Conservation (phyloP, 1,140 invertebrate genomes). For the Pseudomyrmex concolor region DNA sequence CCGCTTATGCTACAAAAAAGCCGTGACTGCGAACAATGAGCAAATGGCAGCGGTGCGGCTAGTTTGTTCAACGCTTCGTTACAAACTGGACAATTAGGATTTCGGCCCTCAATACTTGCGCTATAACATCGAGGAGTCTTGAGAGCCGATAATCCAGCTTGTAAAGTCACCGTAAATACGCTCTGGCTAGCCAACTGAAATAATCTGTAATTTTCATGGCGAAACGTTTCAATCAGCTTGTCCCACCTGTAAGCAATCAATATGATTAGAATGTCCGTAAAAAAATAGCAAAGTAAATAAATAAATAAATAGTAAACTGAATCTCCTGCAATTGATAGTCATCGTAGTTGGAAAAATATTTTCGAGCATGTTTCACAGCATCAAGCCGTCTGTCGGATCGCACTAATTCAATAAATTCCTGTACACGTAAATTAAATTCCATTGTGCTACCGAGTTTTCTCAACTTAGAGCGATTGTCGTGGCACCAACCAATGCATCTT, state of each 20-base stretch:
- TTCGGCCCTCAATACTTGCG: slow-evolving; percentile 87
- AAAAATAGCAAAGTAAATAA: not conserved
- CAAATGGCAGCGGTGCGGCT: slow-evolving; percentile 94
- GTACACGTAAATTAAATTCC: slow-evolving; percentile 96
- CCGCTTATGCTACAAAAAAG: slow-evolving; percentile 97
- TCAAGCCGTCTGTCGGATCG: slow-evolving; percentile 93
- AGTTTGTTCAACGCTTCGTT: slow-evolving; percentile 94
- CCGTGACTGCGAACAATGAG: slow-evolving; percentile 97
- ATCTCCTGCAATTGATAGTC: slow-evolving; percentile 95
- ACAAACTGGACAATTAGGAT: slow-evolving; percentile 97
- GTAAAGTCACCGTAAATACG: slow-evolving; percentile 95
- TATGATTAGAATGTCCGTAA: not conserved
- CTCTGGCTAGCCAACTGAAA: slow-evolving; percentile 96
- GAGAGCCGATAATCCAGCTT: slow-evolving; percentile 96
- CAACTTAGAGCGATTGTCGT: slow-evolving; percentile 98
- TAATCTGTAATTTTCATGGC: slow-evolving; percentile 96
- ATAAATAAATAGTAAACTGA: slow-evolving; percentile 85
- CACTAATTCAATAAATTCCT: slow-evolving; percentile 98
- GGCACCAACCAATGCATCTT: slow-evolving; percentile 97
- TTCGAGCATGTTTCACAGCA: slow-evolving; percentile 97
- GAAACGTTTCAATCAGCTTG: slow-evolving; percentile 94
- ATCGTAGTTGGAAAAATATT: slow-evolving; percentile 95
- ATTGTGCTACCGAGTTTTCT: slow-evolving; percentile 95
- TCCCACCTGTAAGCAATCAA: slow-evolving; percentile 88
- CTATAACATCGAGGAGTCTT: slow-evolving; percentile 96